Conservation (phyloP, 2,888 invertebrate species). For the Danaus chrysippus region DNA sequence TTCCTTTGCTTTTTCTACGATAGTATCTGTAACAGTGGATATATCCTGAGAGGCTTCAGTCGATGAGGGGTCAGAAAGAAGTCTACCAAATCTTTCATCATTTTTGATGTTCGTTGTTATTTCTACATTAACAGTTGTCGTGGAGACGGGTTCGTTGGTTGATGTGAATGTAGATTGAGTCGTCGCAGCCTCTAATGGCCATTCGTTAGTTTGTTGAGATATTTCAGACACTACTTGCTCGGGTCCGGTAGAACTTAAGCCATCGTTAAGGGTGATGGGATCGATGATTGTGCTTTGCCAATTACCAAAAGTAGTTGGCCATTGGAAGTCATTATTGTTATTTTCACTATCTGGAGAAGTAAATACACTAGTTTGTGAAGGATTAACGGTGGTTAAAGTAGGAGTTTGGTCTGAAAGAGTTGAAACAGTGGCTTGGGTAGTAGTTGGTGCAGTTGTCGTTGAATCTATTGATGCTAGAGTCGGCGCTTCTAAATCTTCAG, state of each 20-base stretch:
- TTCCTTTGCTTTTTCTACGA: constrained; percentile 85
- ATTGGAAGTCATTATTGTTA: constrained; percentile 72
- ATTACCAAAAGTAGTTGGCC: constrained; percentile 67
- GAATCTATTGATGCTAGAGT: constrained; percentile 50
- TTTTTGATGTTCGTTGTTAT: constrained; percentile 44
- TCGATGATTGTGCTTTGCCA: constrained; percentile 84
- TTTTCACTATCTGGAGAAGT: constrained; percentile 65
- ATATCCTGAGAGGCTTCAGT: constrained; percentile 78
- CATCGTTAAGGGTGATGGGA: constrained; percentile 85
- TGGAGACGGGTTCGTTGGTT: constrained; percentile 54
- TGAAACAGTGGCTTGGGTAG: constrained; percentile 49
- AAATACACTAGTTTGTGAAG: constrained; percentile 51
- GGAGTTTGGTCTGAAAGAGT: constrained; percentile 48
- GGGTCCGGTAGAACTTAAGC: constrained; percentile 65
- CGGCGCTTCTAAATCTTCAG: constrained; percentile 68
- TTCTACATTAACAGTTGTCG: constrained; percentile 53
- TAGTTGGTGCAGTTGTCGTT: constrained; percentile 49
- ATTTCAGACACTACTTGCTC: constrained; percentile 47
- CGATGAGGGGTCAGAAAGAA: constrained; percentile 57
- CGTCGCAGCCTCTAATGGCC: constrained; percentile 50
- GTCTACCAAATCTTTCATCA: constrained; percentile 57
- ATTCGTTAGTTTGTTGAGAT: constrained; percentile 49
- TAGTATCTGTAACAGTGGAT: constrained; percentile 82
- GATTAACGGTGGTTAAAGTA: constrained; percentile 47
- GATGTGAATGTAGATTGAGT: constrained; percentile 48